These are phyloP conservation scores for Nemopilema nomurai DNA, from an alignment of 30 jellyfish, hydroid and myxozoan species.

Conservation along the genomic window DNA sequence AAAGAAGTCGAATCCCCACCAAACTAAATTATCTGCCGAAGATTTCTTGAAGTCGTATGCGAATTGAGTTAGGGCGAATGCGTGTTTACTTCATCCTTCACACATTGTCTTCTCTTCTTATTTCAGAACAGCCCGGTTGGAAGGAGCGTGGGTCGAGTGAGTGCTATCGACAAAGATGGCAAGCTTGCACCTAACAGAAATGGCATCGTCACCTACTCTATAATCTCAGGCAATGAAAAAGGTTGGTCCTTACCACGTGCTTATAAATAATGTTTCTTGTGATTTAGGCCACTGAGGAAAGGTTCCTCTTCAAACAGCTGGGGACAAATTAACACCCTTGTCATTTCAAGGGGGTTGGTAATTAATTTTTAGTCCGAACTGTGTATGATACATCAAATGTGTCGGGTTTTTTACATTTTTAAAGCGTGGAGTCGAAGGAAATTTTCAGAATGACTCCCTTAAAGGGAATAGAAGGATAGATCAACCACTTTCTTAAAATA, in stretches of 20 bases:
- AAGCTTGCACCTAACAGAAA: conserved; percentile 66
- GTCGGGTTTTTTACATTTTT: too few relatives aligned
- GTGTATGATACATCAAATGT: too few relatives aligned
- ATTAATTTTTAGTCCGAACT: background rate
- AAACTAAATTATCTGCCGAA: too few relatives aligned
- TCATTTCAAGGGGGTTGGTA: background rate
- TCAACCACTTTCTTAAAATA: background rate
- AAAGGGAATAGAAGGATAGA: background rate
- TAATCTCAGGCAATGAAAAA: conserved; percentile 49
- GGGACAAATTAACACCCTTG: background rate
- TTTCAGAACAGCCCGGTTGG: conserved; percentile 64
- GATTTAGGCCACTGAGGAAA: background rate
- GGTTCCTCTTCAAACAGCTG: background rate
- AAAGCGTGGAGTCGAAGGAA: too few relatives aligned
- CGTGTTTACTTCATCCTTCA: too few relatives aligned
- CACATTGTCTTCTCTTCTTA: background rate
- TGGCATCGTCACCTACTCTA: conserved; percentile 68
- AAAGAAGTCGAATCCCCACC: too few relatives aligned
- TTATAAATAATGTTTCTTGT: too few relatives aligned
- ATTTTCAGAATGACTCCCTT: too few relatives aligned
- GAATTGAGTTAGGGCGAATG: too few relatives aligned
- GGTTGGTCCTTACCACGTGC: conserved; percentile 54
- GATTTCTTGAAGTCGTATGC: too few relatives aligned
- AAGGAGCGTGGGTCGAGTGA: conserved; percentile 66
- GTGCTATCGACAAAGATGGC: conserved; percentile 74